These are phyloP conservation scores for Tokudaia muenninki DNA, from an alignment of 2,797 vertebrate genomes.

Conservation along the genomic window DNA sequence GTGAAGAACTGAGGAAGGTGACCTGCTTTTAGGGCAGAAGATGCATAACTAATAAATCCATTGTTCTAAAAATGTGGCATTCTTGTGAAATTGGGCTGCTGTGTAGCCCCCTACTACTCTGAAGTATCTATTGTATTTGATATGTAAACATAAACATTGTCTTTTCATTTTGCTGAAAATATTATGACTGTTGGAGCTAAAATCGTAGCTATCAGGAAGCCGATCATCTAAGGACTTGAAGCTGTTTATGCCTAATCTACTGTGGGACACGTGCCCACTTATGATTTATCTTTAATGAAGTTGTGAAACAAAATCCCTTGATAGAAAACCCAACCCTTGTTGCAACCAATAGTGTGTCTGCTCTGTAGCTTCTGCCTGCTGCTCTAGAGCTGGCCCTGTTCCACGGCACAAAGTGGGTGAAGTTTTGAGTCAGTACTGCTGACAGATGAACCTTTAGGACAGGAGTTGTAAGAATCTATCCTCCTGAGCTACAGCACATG, in stretches of 20 bases:
- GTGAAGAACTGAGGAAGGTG: background rate
- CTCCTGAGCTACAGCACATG: background rate
- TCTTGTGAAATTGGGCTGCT: background rate
- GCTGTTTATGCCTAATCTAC: constrained; percentile 3
- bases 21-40: background rate
- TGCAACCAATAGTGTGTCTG: background rate
- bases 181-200: background rate
- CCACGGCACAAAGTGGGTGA: background rate
- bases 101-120: background rate
- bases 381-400: background rate
- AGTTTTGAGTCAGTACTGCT: constrained; percentile 14
- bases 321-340: background rate
- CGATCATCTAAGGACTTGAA: background rate
- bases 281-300: constrained; percentile 39
- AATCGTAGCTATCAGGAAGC: background rate
- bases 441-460: constrained; percentile 12
- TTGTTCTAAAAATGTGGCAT: background rate
- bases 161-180: constrained; percentile 24
- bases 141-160: background rate
- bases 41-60: background rate
- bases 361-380: background rate
- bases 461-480: background rate
- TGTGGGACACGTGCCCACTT: background rate
- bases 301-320: constrained; percentile 18
- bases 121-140: background rate